Base-by-base conservation (phyloP, 23 tunicate species). In the Trididemnum clinides region DNA sequence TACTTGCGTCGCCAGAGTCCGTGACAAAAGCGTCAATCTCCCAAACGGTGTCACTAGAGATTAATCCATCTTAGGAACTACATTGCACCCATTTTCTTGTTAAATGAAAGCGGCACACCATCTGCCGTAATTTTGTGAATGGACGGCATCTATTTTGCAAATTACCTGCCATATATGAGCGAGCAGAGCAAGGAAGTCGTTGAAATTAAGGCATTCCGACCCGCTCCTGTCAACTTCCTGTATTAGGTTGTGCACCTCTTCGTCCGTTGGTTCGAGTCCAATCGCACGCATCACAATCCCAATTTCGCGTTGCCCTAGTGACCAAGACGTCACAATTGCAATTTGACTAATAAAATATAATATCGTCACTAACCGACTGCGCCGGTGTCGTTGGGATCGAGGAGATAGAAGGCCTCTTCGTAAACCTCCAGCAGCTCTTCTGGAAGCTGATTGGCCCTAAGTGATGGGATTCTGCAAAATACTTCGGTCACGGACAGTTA, bases 211-310 rank as follows among this genome's bases (percentile, higher is more conserved):
- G 23, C 88, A 78, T 3, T 90, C 94, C 30, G 94, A 89, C 44
- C 78, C 89, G 25, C 95, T 89, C 28, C 88, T 62, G 74, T 94
- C 98, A 7, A 94, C 98, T 57, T 89, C 94, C 69, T 94, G 88
- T 3, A 94, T 74, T 0, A 87, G 66, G 63, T 85, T 86, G 28
- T 82, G 73, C 1, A 94, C 82, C 84, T 94, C 98, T 59, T 94
- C 98, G 15, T 94, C 98, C 1, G 98, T 94, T 23, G 98, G 98
- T 35, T 94, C 98, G 37, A 78, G 87, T 0, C 98, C 98, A 28
- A 94, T 74, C 25, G 98, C 95, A 71, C 98, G 62, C 98, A 94
- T 94, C 36, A 94, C 94, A 21, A 87, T 85, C n/a, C 94, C 98
- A 35, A 94, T 92, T 74, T 94, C 98, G 29, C 73, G 66, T 64